Percentiles rank a stretch among this genome's conserved stretches.
phyloP scores from a whole-genome alignment of 2,888 invertebrate species.

The Pogonocherus hispidulus region DNA sequence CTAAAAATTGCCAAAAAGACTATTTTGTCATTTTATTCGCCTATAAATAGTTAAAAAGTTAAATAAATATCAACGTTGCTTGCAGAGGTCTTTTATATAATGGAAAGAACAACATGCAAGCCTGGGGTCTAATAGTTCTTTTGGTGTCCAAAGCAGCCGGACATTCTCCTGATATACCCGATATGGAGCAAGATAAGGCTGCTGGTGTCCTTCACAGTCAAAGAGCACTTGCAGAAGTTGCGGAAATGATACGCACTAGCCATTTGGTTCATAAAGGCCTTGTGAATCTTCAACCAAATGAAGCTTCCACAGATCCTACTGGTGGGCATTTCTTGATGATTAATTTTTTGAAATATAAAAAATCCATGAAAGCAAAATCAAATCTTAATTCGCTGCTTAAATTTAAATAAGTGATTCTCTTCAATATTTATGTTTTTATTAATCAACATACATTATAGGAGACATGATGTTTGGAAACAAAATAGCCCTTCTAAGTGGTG shows the following conservation, averaged over 20 bases:
- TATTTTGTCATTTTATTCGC: too few species aligned
- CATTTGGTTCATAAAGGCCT: conserved; percentile 87
- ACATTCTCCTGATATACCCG: conserved; percentile 82
- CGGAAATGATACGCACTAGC: conserved; percentile 95
- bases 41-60: not conserved
- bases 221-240: conserved; percentile 92
- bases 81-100: conserved; percentile 88
- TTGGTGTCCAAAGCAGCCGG: conserved; percentile 94
- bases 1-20: too few species aligned
- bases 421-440: not conserved
- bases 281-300: conserved; percentile 81
- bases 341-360: too few species aligned
- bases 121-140: conserved; percentile 92
- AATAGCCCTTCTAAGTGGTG: conserved; percentile 90
- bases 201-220: conserved; percentile 90
- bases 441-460: conserved; percentile 64
- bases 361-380: too few species aligned
- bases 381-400: too few species aligned
- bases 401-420: too few species aligned
- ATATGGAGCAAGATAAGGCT: conserved; percentile 88
- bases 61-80: conserved; percentile 25
- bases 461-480: conserved; percentile 97
- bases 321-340: too few species aligned
- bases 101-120: conserved; percentile 94
- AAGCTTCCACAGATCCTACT: conserved; percentile 41